Conservation (phyloP, 2,888 invertebrate species). For the Magallana nippona region DNA sequence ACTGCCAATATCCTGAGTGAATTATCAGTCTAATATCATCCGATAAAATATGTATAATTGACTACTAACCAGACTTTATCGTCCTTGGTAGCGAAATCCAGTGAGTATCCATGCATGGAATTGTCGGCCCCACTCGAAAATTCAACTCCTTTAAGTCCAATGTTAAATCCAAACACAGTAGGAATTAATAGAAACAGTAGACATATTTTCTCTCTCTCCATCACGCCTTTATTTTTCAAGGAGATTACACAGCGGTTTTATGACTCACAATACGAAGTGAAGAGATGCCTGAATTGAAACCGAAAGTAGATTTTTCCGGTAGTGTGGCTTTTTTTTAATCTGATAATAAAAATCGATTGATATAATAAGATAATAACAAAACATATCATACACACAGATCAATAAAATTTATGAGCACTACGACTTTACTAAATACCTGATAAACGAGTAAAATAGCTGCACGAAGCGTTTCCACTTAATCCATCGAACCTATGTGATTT, state of each 20-base stretch:
- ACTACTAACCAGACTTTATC: neutral
- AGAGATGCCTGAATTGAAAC: neutral
- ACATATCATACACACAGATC: too few species aligned
- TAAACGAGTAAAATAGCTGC: too few species aligned
- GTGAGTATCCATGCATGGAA: neutral
- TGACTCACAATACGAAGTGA: neutral
- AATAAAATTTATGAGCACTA: too few species aligned
- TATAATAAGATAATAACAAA: neutral
- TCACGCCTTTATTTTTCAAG: constrained; percentile 2
- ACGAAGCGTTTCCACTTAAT: too few species aligned
- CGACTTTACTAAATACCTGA: too few species aligned
- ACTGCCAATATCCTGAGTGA: too few species aligned
- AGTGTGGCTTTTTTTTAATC: neutral
- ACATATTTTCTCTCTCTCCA: neutral
- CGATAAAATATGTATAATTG: neutral
- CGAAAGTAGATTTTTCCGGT: constrained; percentile 27
- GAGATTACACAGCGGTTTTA: neutral
- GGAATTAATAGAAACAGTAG: neutral
- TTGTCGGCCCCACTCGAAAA: neutral
- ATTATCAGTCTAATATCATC: too few species aligned
- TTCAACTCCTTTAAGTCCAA: neutral
- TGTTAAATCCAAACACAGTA: neutral
- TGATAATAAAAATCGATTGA: neutral
- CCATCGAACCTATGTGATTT: too few species aligned
- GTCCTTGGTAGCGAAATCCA: constrained; percentile 10